Base-by-base conservation (phyloP, 2,113 vertebrate species). In the Fukomys damarensis region DNA sequence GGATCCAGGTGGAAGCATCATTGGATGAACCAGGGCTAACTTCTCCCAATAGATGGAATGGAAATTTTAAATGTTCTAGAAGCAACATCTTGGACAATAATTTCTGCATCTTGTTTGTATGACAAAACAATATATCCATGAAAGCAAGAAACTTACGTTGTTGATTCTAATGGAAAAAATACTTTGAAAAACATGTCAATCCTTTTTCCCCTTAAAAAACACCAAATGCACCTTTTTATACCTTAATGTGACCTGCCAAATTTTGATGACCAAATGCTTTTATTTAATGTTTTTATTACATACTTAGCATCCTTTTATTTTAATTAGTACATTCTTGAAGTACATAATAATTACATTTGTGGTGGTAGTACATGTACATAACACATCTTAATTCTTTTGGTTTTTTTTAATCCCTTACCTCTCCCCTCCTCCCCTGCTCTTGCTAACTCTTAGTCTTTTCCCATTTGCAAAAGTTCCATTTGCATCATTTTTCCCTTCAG, bases 241-340 rank as follows among this genome's bases (percentile, higher is more conserved):
- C 12, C 24, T 90, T 86, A 68, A 91, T 58, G 13, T 88, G 28
- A 41, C 26, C 46, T 66, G 61, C 24, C 63, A 66, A 35, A 49
- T 82, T 74, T 87, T 63, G 16, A 80, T 80, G 26, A 82, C 11
- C 74, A n/a, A 63, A 70, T 13, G 30, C 14, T 87, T 93, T 86
- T 72, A 93, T 66, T 91, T 70, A 95, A 88, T 82, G 32, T 93
- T 95, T 89, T 32, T 10, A 76, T 86, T 80, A 83, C 3, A n/a
- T n/a, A 49, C 82, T 83, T 87, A 81, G 30, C 14, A 61, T 35
- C n/a, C 76, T 93, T 90, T 76, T 70, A 46, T 46, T 76, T 76
- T 76, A 76, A 76, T 74, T 74, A 46, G 41, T 46, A 28, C 5
- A 43, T 43, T 26, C 14, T 46, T 74, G 41, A 11, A 74, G 72